Base-by-base conservation (phyloP, 2,797 vertebrate genomes). In the Sebastes hubbsi region DNA sequence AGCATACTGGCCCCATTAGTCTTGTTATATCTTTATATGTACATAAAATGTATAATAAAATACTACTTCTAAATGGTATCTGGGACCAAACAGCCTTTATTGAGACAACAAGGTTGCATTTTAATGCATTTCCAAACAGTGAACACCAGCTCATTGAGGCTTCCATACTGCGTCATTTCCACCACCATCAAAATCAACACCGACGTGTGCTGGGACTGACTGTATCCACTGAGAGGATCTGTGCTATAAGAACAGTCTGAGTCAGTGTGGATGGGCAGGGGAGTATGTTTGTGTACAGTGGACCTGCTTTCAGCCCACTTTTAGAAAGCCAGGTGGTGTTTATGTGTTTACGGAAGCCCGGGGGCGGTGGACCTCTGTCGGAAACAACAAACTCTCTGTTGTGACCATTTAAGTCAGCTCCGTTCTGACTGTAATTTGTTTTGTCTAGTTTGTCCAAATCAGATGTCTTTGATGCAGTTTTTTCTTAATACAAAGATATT, bases 291-390 rank as follows among this genome's bases (percentile, higher is more conserved):
- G 83, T 80, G 66, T 73, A 56, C 76, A 77, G 59, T 38, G 22
- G 64, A 49, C 52, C 78, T 72, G 52, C 63, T 88, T 81, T 77
- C 34, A 24, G 63, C 65, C 71, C 42, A 77, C 75, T 79, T 87
- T 85, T 77, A 59, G 65, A 87, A 84, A 85, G 55, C 65, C 75
- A 82, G 84, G 76, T 82, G 84, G 79, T 72, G 83, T 83, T 80
- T 90, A 84, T 90, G 82, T 93, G 87, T 91, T 94, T 94, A 85
- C 14, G 54, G 82, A 89, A 74, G 72, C 56, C 55, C n/a, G 62
- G 52, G 55, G 79, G 78, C 5, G 54, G 69, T 22, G 74, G 77
- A 79, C 71, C 54, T 63, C 66, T 38, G 46, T 34, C 30, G 25
- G 70, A 89, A 42, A 92, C 85, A 92, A 87, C 79, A 38, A 76